phyloP scores from a whole-genome alignment of 2,113 vertebrate genomes.

The Otus sunia region DNA sequence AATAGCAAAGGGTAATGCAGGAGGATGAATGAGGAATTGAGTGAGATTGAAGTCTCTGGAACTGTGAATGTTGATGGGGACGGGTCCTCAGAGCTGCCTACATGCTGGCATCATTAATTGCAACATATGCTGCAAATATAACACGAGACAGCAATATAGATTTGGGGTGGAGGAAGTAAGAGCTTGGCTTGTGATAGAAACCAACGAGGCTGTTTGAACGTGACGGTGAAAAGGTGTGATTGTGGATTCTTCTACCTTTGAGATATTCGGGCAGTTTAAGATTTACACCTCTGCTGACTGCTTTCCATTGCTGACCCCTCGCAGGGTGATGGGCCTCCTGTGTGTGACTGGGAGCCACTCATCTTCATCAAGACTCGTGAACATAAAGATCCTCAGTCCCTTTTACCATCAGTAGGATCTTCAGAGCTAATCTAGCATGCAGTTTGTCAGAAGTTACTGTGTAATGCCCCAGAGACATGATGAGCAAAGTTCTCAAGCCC shows the following conservation, averaged over 20 bases:
- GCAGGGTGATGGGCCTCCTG: background rate
- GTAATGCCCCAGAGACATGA: background rate
- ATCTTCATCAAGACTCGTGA: background rate
- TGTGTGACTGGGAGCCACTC: background rate
- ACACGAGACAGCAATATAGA: background rate
- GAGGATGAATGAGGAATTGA: background rate
- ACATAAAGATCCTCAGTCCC: background rate
- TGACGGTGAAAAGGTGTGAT: accelerated
- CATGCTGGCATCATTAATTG: background rate
- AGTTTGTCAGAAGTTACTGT: background rate
- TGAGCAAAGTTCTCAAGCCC: background rate
- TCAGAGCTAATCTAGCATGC: background rate
- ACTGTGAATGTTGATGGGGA: background rate
- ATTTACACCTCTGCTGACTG: background rate
- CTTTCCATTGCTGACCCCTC: background rate
- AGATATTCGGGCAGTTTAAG: background rate
- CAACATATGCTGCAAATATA: background rate
- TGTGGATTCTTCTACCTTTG: background rate
- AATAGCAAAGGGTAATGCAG: background rate
- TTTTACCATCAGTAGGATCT: background rate
- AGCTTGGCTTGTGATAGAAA: background rate
- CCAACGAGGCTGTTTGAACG: background rate
- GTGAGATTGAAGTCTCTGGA: background rate
- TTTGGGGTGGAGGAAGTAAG: background rate
- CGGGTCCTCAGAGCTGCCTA: background rate